phyloP scores from a whole-genome alignment of 2,797 vertebrate genomes.

The Halcyon leucocephala region DNA sequence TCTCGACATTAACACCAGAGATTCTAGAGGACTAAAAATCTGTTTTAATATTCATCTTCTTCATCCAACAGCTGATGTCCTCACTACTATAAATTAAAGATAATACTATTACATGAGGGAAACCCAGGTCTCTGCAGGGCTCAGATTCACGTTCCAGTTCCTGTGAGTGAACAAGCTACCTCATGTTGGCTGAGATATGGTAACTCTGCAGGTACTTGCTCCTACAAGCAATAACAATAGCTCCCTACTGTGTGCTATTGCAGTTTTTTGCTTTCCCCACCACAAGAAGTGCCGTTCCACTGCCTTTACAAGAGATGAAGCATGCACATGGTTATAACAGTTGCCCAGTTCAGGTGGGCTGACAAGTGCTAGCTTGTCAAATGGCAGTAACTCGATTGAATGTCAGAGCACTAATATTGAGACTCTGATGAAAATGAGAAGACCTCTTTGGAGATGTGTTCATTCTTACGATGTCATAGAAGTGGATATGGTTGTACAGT shows the following conservation, averaged over 20 bases:
- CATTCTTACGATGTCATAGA: not conserved
- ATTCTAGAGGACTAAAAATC: not conserved
- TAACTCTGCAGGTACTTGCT: not conserved
- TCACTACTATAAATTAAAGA: not conserved
- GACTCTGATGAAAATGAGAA: not conserved
- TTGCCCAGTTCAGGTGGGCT: not conserved
- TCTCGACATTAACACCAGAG: not conserved
- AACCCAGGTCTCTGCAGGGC: not conserved
- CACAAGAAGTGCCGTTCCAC: not conserved
- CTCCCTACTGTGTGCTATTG: not conserved
- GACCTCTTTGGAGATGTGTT: not conserved
- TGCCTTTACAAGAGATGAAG: not conserved
- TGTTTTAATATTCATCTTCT: not conserved
- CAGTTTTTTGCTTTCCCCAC: not conserved
- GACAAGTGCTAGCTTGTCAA: not conserved
- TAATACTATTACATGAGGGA: not conserved
- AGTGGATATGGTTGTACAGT: not conserved
- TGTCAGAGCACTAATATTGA: not conserved
- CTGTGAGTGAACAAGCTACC: not conserved
- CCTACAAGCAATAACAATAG: slow-evolving; percentile 13
- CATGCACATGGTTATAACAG: fast-evolving
- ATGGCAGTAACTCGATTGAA: not conserved
- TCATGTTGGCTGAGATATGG: not conserved
- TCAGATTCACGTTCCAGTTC: not conserved
- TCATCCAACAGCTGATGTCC: not conserved